Evolutionary conservation across 2,888 invertebrate species (phyloP).

Genomic region (Coelogynopora nodosa): DNA sequence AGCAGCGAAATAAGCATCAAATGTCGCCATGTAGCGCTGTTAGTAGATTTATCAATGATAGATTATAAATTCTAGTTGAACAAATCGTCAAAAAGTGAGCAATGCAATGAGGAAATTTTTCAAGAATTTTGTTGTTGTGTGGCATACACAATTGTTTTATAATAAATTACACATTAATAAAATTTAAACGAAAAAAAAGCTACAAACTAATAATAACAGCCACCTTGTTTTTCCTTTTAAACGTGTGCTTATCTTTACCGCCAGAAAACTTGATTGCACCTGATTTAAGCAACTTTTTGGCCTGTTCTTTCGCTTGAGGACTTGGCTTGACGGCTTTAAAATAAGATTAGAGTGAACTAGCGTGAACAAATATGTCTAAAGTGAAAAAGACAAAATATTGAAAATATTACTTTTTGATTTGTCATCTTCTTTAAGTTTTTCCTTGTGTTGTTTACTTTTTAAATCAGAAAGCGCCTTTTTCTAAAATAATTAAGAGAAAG

Average conservation of each 20-base stretch:
- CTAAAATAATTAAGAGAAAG: background rate
- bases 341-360: too few relatives aligned
- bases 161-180: too few relatives aligned
- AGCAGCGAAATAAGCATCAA: too few relatives aligned
- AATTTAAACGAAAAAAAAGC: too few relatives aligned
- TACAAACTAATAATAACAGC: background rate
- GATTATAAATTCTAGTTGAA: too few relatives aligned
- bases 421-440: background rate
- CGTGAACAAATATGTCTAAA: too few relatives aligned
- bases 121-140: too few relatives aligned
- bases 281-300: background rate
- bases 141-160: too few relatives aligned
- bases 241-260: background rate
- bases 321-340: background rate
- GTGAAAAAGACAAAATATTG: background rate
- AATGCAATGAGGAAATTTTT: too few relatives aligned
- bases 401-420: background rate
- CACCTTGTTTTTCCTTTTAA: slow-evolving; percentile 2
- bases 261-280: background rate
- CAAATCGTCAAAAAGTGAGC: too few relatives aligned
- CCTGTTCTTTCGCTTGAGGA: slow-evolving; percentile 3
- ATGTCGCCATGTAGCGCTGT: too few relatives aligned
- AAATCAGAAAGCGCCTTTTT: background rate
- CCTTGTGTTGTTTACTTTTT: slow-evolving; percentile 18
- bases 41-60: too few relatives aligned